Evolutionary conservation across 2,797 vertebrate species (phyloP), one percentile per base, ranked within the genome.

Genomic region (Melanogrammus aeglefinus): DNA sequence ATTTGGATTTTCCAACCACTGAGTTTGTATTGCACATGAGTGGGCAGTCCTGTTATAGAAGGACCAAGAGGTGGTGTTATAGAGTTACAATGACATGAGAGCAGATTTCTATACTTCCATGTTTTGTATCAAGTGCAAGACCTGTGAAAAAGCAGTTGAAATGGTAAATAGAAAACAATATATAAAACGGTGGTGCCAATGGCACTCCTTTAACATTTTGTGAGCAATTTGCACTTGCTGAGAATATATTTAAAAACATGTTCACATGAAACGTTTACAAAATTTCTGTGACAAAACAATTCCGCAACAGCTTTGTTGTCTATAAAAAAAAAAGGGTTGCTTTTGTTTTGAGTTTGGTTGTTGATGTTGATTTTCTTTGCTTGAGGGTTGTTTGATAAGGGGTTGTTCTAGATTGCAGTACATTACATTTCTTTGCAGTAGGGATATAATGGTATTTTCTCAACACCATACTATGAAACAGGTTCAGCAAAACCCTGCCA

Each of bases 181-280:
- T 33, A 24, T 6, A 39, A 21, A 29, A 47, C 24, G 27, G 27
- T 29, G 27, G 44, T 57, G 31, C n/a, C 73, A 24, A 73, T 73
- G 21, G 57, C 73, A 74, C 57, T 75, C 51, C 57, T 78, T 41
- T 44, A 35, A 75, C n/a, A 69, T 71, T 75, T 78, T 78, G 35
- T 35, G 73, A 73, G 41, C 72, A 63, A 78, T 31, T 29, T 27
- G 41, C 44, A 73, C 77, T 74, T 78, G 77, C 77, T 78, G 63
- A 69, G 16, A 47, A 63, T 38, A 74, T 35, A 69, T 70, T 36
- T 29, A 47, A 41, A 76, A 70, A 66, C 44, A 79, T 77, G 79
- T 82, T 69, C 76, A 77, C 13, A 73, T 57, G 13, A 79, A 44
- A 75, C 75, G 73, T 82, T 82, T 76, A 82, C 75, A 82, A 57